These are phyloP conservation scores for Platyscapa corneri DNA, from an alignment of 1,140 invertebrate species.

Conservation along the genomic window DNA sequence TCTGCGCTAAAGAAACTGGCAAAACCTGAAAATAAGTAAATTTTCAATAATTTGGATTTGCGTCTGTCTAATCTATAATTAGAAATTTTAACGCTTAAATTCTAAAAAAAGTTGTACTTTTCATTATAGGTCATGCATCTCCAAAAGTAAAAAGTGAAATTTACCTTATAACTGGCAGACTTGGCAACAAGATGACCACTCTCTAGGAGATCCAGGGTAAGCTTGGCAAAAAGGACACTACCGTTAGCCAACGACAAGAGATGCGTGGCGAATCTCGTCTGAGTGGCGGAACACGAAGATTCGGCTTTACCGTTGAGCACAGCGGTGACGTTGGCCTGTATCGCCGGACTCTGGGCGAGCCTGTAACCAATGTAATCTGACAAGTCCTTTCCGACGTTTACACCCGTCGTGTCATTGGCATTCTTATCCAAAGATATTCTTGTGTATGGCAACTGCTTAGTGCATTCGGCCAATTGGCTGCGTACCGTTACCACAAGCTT, in stretches of 20 bases:
- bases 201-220: conserved; percentile 95
- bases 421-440: conserved; percentile 82
- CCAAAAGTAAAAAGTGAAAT: background rate
- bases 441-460: conserved; percentile 87
- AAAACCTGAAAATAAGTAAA: conserved; percentile 75
- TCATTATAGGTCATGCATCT: background rate
- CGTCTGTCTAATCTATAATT: background rate
- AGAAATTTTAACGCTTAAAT: conserved; percentile 8
- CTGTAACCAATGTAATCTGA: conserved; percentile 90
- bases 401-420: conserved; percentile 75
- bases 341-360: conserved; percentile 84
- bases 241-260: conserved; percentile 88
- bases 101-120: background rate
- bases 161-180: conserved; percentile 92
- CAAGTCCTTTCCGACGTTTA: conserved; percentile 85
- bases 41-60: background rate
- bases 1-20: conserved; percentile 92
- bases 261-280: conserved; percentile 89
- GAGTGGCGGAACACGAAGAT: conserved; percentile 75
- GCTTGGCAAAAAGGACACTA: conserved; percentile 93
- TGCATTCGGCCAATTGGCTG: conserved; percentile 87
- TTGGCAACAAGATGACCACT: conserved; percentile 94
- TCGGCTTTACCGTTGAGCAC: conserved; percentile 81
- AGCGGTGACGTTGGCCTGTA: conserved; percentile 88
- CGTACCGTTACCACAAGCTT: conserved; percentile 93